Evolutionary conservation across 2,888 invertebrate species (phyloP), one percentile per base, ranked within the genome.

Genomic region (Byasa hedistus): DNA sequence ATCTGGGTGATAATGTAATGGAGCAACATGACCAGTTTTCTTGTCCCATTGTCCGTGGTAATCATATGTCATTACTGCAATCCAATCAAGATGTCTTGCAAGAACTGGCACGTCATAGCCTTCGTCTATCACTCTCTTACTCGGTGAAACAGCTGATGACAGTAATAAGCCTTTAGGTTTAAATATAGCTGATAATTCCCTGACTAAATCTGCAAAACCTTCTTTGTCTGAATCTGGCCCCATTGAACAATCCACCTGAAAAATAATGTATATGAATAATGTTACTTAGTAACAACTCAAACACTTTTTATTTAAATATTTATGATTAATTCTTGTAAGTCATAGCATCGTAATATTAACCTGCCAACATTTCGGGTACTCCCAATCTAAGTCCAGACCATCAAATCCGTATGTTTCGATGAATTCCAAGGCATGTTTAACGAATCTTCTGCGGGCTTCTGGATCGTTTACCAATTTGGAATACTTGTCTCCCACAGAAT

Each of bases 351-450:
- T n/a, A 21, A 76, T 58, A 69, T 68, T 1, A 56, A 94, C 95
- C 93, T 96, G 96, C 96, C 96, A 96, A 76, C 96, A 96, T 79
- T 95, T 96, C 0, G 98, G 98, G 85, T 98, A 98, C 79, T 98
- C 98, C 98, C 98, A 98, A 79, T 98, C 98, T 60, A 98, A 89
- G 83, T 98, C 98, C n/a, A 98, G 89, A n/a, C 98, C 98, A 78
- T 98, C 97, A 79, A 98, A 98, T 61, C 94, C 94, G 75, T 96
- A 94, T 79, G 95, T 95, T 70, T 95, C 94, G 57, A 98, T 87
- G 80, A 98, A 97, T 70, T 94, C 92, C 0, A 97, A 77, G 0
- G 94, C 95, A 74, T 97, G 95, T 7, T 92, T 91, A 12, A 97
- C 94, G 77, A 98, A 98, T 70, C 94, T 93, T 0, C 92, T 91